Conservation (phyloP, 2,797 vertebrate genomes). For the Triplophysa bombifrons region DNA sequence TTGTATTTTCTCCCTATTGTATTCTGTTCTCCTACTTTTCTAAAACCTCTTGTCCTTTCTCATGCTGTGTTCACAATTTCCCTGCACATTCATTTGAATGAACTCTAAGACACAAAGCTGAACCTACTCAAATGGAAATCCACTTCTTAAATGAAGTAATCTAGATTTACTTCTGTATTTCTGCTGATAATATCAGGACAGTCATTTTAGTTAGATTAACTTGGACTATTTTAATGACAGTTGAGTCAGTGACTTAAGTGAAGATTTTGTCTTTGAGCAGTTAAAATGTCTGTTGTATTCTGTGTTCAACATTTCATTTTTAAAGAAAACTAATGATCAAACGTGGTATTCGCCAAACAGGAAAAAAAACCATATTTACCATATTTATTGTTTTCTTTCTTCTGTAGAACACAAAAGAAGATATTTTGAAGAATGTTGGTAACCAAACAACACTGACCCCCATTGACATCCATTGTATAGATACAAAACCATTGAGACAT, state of each 20-base stretch:
- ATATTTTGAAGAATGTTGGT: neutral
- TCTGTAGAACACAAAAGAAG: neutral
- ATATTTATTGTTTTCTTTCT: too few relatives aligned
- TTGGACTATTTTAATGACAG: neutral
- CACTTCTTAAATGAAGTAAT: neutral
- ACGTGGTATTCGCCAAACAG: neutral
- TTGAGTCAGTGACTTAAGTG: neutral
- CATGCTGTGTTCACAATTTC: too few relatives aligned
- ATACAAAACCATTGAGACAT: neutral
- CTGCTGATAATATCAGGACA: neutral
- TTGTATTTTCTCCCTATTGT: neutral
- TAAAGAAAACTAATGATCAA: neutral
- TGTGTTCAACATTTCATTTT: too few relatives aligned
- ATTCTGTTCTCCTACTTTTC: neutral
- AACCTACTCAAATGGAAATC: neutral
- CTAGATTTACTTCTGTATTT: neutral
- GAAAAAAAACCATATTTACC: too few relatives aligned
- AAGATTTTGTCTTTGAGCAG: neutral
- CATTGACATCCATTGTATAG: neutral
- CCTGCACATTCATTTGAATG: too few relatives aligned
- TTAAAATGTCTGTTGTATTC: too few relatives aligned
- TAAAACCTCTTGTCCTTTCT: too few relatives aligned
- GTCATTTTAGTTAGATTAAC: too few relatives aligned
- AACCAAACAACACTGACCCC: too few relatives aligned
- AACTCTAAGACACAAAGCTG: too few relatives aligned